Base-by-base conservation (phyloP, 2,888 invertebrate species). In the Eupithecia tripunctaria region DNA sequence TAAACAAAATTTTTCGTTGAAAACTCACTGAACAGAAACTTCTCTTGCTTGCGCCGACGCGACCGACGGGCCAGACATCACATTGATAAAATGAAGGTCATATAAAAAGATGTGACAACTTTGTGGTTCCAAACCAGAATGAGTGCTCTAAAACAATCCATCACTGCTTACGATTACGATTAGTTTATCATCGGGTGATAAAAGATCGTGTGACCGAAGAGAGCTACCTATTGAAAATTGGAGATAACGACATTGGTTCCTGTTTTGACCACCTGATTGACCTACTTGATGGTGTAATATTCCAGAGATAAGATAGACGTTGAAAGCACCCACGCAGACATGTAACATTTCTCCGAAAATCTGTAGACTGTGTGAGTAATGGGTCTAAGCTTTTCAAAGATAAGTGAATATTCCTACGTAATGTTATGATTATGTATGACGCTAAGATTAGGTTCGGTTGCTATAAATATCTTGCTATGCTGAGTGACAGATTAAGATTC, bases 321-420 rank as follows among this genome's bases (percentile, higher is more conserved):
- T 8, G 21, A 21, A 7, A 51, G 51, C 56, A 14, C 56, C 21
- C 56, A 56, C 56, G 21, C 25, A 25, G 56, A 21, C 3, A 51
- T 51, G 51, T 21, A 25, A 56, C 25, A 25, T 25, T 25, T 25
- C 56, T 25, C 25, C 56, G 25, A 56, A 56, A 56, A 25, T 25
- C 56, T 56, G 47, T 51, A 21, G 56, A 56, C 56, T 5, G 14
- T 56, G 56, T 56, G 56, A 56, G 56, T 56, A 14, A 56, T 56
- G 25, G 4, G 56, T 25, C 56, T 56, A 25, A 21, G 56, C 25
- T 56, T 56, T 56, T 14, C 8, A 25, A 25, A 21, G 10, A 51
- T 51, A 47, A 8, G n/a, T 51, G 4, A 1, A 25, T 51, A 51
- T 56, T 12, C 56, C 25, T 56, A 56, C 56, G 4, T 25, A 14